A percentile compares a stretch with the other conserved stretches of the same genome.
Conservation (phyloP, 2,888 invertebrate species). For the Ichneumoninae sp. region DNA sequence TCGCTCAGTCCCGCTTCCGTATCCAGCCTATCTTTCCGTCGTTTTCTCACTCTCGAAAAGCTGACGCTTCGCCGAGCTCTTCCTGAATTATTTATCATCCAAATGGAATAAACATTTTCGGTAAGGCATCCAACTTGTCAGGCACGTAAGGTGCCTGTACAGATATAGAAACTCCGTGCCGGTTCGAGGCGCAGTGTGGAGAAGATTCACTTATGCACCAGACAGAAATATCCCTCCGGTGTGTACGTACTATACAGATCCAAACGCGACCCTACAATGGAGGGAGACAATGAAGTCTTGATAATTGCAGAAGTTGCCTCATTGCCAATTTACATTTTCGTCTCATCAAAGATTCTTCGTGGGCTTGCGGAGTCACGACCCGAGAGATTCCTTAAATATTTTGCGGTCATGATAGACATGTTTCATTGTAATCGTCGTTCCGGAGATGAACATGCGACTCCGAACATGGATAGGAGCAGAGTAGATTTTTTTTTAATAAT, state of each 20-base stretch:
- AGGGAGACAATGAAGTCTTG: background rate
- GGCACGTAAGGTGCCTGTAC: slow-evolving; percentile 23
- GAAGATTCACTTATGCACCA: slow-evolving; percentile 32
- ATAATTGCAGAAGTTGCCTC: background rate
- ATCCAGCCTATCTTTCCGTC: slow-evolving; percentile 28
- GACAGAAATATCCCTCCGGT: slow-evolving; percentile 10
- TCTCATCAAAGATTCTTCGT: background rate
- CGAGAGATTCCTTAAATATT: background rate
- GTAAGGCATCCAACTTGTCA: slow-evolving; percentile 52
- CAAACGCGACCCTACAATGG: background rate
- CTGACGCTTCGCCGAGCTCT: slow-evolving; percentile 48
- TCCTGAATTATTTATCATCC: slow-evolving; percentile 57
- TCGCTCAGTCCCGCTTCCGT: background rate
- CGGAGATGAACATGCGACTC: background rate
- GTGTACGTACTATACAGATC: slow-evolving; percentile 1
- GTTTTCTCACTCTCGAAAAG: slow-evolving; percentile 37
- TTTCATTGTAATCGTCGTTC: background rate
- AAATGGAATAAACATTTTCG: slow-evolving; percentile 59
- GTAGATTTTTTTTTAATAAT: no score
- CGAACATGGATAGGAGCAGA: no score
- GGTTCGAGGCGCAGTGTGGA: background rate
- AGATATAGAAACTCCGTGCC: slow-evolving; percentile 4
- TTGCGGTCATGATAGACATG: no score
- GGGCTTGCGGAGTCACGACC: background rate
- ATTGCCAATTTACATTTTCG: background rate